Evolutionary conservation across 92 coral and sea anemone species (phyloP).

Genomic region (Muricea muricata): DNA sequence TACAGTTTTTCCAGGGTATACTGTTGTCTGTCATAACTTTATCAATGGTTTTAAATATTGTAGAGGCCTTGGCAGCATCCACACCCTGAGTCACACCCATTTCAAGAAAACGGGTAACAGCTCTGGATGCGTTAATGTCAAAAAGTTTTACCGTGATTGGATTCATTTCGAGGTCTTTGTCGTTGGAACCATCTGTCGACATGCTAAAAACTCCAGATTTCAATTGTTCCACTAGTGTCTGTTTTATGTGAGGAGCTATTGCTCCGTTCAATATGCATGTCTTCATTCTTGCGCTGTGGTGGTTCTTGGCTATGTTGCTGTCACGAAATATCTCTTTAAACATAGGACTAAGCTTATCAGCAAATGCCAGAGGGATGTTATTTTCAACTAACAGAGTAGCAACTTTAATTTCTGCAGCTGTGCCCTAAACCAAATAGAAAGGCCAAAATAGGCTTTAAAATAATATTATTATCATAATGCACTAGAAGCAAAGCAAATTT

Average conservation of each 20-base stretch:
- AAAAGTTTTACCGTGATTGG: constrained; percentile 22
- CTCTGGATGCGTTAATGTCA: neutral
- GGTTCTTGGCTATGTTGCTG: neutral
- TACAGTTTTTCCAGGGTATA: too few species aligned
- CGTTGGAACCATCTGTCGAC: constrained; percentile 33
- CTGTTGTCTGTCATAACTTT: too few species aligned
- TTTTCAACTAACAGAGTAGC: neutral
- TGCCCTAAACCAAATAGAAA: neutral
- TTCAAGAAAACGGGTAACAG: neutral
- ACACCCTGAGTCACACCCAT: neutral
- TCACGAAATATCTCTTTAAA: neutral
- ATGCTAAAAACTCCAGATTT: neutral
- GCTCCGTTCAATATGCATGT: constrained; percentile 17
- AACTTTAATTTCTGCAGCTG: neutral
- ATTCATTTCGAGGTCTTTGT: constrained; percentile 20
- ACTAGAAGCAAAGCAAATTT: neutral
- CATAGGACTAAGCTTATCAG: constrained; percentile 11
- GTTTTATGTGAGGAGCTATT: constrained; percentile 1
- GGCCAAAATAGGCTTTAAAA: neutral
- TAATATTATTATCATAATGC: neutral
- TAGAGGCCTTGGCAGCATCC: too few species aligned
- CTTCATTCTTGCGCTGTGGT: neutral
- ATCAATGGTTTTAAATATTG: too few species aligned
- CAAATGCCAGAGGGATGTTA: too few species aligned
- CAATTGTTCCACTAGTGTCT: neutral